These are phyloP conservation scores for Silurus meridionalis DNA, from an alignment of 2,113 vertebrate genomes.

Conservation along the genomic window DNA sequence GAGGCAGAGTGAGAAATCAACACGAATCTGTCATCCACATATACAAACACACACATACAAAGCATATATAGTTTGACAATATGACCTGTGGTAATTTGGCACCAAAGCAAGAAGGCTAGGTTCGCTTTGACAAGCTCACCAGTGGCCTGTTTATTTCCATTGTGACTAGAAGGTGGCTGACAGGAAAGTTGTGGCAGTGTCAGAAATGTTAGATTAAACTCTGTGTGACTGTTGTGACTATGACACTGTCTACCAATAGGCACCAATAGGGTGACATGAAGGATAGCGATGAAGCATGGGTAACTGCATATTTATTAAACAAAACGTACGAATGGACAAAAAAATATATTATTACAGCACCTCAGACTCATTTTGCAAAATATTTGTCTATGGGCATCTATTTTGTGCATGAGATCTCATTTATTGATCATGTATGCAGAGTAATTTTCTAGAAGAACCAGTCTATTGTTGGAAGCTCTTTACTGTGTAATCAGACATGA, in stretches of 20 bases:
- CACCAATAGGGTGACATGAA: neutral
- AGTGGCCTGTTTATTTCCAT: neutral
- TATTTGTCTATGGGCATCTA: neutral
- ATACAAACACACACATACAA: neutral
- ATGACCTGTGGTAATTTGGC: neutral
- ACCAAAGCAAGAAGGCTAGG: neutral
- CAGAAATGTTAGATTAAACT: neutral
- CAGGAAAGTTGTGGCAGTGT: neutral
- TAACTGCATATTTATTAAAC: neutral
- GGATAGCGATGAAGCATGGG: neutral
- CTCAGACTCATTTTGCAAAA: neutral
- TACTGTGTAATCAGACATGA: neutral
- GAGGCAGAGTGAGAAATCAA: conserved; percentile 30
- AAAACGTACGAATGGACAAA: neutral
- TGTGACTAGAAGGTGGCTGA: neutral
- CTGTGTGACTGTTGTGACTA: neutral
- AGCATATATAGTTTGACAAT: neutral
- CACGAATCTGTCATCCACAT: conserved; percentile 19
- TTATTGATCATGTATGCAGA: neutral
- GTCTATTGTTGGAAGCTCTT: neutral
- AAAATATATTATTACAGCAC: neutral
- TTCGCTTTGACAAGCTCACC: neutral
- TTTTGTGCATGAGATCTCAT: neutral
- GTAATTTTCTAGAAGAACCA: neutral
- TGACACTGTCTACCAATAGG: neutral